These are phyloP conservation scores for Ophion ellenae DNA, from an alignment of 2,888 invertebrate species.

Conservation along the genomic window DNA sequence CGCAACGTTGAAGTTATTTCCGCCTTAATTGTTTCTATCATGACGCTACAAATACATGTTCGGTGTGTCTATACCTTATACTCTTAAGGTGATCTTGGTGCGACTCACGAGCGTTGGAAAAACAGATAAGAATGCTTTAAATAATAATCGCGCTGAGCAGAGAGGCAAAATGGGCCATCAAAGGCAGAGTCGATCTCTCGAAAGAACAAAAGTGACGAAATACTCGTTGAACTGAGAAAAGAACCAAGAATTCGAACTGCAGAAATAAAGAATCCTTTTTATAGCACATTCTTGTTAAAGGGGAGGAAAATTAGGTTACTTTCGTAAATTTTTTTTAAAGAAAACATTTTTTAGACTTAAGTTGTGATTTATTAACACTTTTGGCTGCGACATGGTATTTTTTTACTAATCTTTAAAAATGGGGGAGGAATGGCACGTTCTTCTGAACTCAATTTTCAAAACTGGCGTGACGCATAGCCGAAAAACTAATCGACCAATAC, in stretches of 20 bases:
- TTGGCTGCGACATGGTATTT: too few relatives aligned
- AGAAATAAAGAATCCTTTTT: neutral
- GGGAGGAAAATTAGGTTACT: too few relatives aligned
- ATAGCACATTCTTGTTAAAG: too few relatives aligned
- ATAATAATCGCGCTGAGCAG: neutral
- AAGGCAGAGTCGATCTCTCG: neutral
- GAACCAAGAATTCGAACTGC: neutral
- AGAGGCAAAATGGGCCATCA: constrained; percentile 9
- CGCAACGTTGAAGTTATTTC: neutral
- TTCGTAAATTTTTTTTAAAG: too few relatives aligned
- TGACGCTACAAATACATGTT: constrained; percentile 22
- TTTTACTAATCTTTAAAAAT: too few relatives aligned
- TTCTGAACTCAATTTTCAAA: too few relatives aligned
- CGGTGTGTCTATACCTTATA: constrained; percentile 12
- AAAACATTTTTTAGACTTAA: too few relatives aligned
- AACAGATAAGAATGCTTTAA: neutral
- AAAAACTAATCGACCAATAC: too few relatives aligned
- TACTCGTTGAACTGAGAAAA: neutral
- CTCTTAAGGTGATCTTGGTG: neutral
- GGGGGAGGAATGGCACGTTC: too few relatives aligned
- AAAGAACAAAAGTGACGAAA: neutral
- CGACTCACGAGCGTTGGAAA: constrained; percentile 5
- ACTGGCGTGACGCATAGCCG: too few relatives aligned
- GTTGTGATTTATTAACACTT: too few relatives aligned
- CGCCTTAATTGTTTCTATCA: constrained; percentile 11